phyloP scores from a whole-genome alignment of 2,797 vertebrate species.

The Arctocebus calabarensis region DNA sequence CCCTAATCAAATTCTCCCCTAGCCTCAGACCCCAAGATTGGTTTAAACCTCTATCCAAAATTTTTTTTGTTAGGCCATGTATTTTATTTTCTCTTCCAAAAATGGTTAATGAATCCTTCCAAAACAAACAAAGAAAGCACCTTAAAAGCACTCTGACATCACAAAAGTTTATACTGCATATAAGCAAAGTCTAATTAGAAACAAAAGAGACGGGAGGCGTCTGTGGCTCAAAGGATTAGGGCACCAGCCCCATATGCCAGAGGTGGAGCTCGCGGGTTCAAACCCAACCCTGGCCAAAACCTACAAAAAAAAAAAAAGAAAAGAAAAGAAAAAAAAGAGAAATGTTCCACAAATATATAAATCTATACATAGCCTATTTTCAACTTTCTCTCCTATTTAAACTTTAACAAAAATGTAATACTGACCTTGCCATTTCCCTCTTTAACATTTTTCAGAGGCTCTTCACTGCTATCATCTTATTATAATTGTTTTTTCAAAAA shows the following conservation, averaged over 20 bases:
- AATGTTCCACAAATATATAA: neutral
- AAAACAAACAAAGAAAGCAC: neutral
- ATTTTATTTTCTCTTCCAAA: conserved; percentile 2
- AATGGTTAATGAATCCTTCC: neutral
- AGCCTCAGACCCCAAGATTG: neutral
- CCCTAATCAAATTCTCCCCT: neutral
- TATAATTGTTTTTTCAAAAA: neutral
- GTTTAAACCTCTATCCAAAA: neutral
- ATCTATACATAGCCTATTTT: neutral
- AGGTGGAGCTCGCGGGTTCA: too few species aligned
- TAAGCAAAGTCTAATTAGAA: conserved; percentile 30
- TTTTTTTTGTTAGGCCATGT: neutral
- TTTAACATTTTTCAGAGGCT: neutral
- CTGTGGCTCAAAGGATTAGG: too few species aligned
- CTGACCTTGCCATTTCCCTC: neutral
- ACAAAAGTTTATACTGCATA: neutral
- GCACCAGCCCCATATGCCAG: too few species aligned
- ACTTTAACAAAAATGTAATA: neutral
- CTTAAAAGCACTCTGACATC: neutral
- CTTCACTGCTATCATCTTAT: neutral
- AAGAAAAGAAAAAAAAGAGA: too few species aligned
- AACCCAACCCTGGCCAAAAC: too few species aligned
- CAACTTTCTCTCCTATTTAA: neutral
- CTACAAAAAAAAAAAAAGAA: too few species aligned
- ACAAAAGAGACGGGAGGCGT: neutral